Evolutionary conservation across 2,888 invertebrate genomes (phyloP).

Genomic region (Tetheella fluctuosa): DNA sequence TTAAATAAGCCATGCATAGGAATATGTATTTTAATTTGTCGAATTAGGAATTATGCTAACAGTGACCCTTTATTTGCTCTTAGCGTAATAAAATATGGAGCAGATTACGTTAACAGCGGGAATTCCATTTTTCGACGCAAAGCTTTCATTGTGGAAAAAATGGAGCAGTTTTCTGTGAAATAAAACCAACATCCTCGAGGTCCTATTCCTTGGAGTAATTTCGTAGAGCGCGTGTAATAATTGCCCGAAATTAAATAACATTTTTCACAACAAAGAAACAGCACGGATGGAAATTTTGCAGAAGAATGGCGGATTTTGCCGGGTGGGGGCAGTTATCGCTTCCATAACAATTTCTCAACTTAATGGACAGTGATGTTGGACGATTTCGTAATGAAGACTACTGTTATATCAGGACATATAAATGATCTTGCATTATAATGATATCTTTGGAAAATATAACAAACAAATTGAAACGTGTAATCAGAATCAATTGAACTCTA

Average conservation of each 20-base stretch:
- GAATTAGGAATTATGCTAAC: slow-evolving; percentile 27
- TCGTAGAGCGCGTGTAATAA: slow-evolving; percentile 81
- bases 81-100: slow-evolving; percentile 62
- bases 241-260: slow-evolving; percentile 82
- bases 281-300: slow-evolving; percentile 68
- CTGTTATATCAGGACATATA: slow-evolving; percentile 34
- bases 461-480: background rate
- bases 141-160: slow-evolving; percentile 71
- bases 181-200: slow-evolving; percentile 70
- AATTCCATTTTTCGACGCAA: slow-evolving; percentile 70
- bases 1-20: background rate
- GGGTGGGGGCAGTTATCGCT: slow-evolving; percentile 66
- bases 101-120: slow-evolving; percentile 69
- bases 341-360: slow-evolving; percentile 65
- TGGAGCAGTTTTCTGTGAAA: slow-evolving; percentile 57
- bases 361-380: slow-evolving; percentile 66
- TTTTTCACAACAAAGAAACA: slow-evolving; percentile 79
- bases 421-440: background rate
- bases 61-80: slow-evolving; percentile 47
- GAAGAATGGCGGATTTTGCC: slow-evolving; percentile 65
- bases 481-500: background rate
- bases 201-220: slow-evolving; percentile 82
- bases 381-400: slow-evolving; percentile 50
- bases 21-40: slow-evolving; percentile 16
- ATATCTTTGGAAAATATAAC: background rate